These are phyloP conservation scores for Drosophila koepferae DNA, from an alignment of 2,888 invertebrate species.

Conservation along the genomic window DNA sequence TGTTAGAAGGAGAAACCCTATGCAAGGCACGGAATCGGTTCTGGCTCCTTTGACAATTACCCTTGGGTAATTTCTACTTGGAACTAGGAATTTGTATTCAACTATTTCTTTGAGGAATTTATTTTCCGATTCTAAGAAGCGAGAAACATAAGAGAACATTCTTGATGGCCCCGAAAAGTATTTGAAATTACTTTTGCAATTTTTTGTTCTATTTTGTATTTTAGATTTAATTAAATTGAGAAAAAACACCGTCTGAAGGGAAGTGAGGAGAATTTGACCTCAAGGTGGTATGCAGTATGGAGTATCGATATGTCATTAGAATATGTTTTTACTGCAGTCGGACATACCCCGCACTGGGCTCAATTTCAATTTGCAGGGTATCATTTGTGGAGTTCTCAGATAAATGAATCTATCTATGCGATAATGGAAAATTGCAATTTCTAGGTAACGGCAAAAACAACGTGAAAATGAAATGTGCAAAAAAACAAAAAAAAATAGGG, in stretches of 20 bases:
- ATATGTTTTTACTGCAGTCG: background rate
- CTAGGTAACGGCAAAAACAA: slow-evolving; percentile 4
- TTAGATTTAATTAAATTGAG: background rate
- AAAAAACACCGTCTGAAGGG: background rate
- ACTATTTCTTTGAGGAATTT: background rate
- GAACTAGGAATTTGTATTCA: background rate
- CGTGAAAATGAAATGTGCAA: slow-evolving; percentile 7
- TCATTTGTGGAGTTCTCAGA: background rate
- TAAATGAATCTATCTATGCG: slow-evolving; percentile 17
- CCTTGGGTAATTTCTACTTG: slow-evolving; percentile 1
- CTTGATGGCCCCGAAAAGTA: background rate
- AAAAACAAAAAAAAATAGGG: background rate
- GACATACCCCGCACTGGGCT: background rate
- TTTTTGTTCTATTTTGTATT: background rate
- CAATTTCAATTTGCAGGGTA: background rate
- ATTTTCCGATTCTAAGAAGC: background rate
- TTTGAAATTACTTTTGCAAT: background rate
- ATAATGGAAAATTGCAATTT: slow-evolving; percentile 11
- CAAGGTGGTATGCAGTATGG: too few relatives aligned
- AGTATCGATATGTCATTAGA: background rate
- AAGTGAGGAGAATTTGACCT: background rate
- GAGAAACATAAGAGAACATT: background rate
- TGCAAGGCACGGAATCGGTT: background rate
- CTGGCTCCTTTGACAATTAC: background rate
- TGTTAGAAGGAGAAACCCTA: background rate